Conservation (phyloP, 92 coral and sea anemone genomes). For the Metridium senile region DNA sequence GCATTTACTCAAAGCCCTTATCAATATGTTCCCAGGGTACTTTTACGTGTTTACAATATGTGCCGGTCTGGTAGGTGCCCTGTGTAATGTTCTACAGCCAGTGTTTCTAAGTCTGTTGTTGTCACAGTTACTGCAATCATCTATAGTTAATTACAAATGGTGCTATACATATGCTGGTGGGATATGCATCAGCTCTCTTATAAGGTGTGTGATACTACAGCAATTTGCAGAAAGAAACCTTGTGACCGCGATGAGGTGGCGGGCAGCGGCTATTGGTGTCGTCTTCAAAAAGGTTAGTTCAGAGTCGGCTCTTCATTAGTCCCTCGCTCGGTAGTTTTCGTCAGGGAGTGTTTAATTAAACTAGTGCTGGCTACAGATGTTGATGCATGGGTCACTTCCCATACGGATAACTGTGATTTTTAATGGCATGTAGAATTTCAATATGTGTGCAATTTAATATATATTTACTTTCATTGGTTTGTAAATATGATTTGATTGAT, state of each 20-base stretch:
- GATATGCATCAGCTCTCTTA: slow-evolving; percentile 50
- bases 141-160: slow-evolving; percentile 23
- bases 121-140: slow-evolving; percentile 38
- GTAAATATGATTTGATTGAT: too few species aligned
- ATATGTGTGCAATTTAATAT: too few species aligned
- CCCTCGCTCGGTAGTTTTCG: too few species aligned
- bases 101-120: slow-evolving; percentile 45
- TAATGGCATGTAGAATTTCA: neutral
- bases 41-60: slow-evolving; percentile 40
- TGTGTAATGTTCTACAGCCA: slow-evolving; percentile 55
- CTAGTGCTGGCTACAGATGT: neutral
- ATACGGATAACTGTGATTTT: neutral
- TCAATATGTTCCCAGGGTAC: slow-evolving; percentile 51
- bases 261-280: slow-evolving; percentile 58
- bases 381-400: neutral
- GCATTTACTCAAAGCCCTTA: slow-evolving; percentile 48
- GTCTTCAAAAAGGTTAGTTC: slow-evolving; percentile 52
- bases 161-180: slow-evolving; percentile 61
- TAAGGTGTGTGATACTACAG: slow-evolving; percentile 33
- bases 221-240: slow-evolving; percentile 30
- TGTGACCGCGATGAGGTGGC: slow-evolving; percentile 55
- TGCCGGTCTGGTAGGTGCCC: slow-evolving; percentile 42
- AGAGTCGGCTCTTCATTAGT: neutral
- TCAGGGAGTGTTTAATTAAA: too few species aligned
- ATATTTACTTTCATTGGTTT: too few species aligned